Conservation (phyloP, 1,140 invertebrate genomes). For the Pseudoatta argentina region DNA sequence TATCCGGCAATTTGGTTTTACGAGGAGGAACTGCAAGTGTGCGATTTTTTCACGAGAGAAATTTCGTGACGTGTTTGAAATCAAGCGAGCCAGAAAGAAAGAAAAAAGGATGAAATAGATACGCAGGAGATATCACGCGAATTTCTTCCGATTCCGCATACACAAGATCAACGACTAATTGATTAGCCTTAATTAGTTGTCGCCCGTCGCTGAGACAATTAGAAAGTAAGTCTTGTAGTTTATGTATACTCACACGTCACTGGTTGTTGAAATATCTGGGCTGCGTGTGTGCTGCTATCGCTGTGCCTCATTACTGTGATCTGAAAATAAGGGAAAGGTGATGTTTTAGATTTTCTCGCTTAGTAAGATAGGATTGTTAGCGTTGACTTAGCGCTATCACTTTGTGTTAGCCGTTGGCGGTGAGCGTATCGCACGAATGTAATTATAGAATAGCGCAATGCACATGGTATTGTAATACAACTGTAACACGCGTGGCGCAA, state of each 20-base stretch:
- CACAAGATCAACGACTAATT: conserved; percentile 40
- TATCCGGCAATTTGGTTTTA: conserved; percentile 45
- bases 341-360: conserved; percentile 65
- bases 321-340: conserved; percentile 78
- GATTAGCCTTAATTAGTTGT: conserved; percentile 72
- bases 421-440: conserved; percentile 2
- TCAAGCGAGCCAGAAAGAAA: too few species aligned
- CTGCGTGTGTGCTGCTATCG: conserved; percentile 77
- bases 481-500: conserved; percentile 9
- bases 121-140: not conserved
- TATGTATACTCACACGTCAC: conserved; percentile 81
- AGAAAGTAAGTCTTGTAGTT: conserved; percentile 72
- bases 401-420: conserved; percentile 15
- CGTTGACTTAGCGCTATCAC: conserved; percentile 38
- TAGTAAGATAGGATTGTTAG: conserved; percentile 59
- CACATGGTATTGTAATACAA: conserved; percentile 36
- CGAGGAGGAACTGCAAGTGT: not conserved
- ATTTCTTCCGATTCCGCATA: conserved; percentile 47
- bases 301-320: conserved; percentile 83
- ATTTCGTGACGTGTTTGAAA: not conserved
- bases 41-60: conserved; percentile 60
- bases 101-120: not conserved
- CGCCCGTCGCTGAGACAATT: conserved; percentile 61
- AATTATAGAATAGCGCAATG: conserved; percentile 38
- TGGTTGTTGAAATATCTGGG: conserved; percentile 81